These are phyloP conservation scores for Drosophila paranaensis DNA, from an alignment of 2,888 invertebrate genomes.

Conservation along the genomic window DNA sequence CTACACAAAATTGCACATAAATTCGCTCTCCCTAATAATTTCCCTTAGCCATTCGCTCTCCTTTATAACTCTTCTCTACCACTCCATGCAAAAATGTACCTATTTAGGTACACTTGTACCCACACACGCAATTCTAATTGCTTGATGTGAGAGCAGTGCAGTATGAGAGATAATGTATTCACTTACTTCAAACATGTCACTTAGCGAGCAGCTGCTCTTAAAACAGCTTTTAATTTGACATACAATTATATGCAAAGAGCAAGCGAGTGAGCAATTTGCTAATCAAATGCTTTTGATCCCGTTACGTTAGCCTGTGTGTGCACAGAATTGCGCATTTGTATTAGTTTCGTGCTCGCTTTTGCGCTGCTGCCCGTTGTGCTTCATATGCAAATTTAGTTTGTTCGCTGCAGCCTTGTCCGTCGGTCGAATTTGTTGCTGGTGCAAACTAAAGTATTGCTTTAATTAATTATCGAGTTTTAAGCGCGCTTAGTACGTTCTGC, in stretches of 20 bases:
- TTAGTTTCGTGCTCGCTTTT: not conserved
- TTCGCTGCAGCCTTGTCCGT: not conserved
- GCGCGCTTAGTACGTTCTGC: fast-evolving
- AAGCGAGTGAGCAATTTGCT: too few relatives aligned
- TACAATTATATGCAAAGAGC: not conserved
- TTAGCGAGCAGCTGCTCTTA: not conserved
- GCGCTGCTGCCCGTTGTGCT: not conserved
- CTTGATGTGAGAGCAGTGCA: not conserved
- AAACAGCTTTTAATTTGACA: not conserved
- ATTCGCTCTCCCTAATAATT: too few relatives aligned
- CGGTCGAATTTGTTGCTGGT: not conserved
- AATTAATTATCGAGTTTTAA: too few relatives aligned
- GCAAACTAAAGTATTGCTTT: not conserved
- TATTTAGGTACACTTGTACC: not conserved
- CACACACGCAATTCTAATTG: not conserved
- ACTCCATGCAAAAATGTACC: too few relatives aligned
- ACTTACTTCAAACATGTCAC: not conserved
- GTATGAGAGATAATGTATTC: too few relatives aligned
- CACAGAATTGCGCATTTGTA: not conserved
- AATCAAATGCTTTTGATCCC: not conserved
- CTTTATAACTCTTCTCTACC: too few relatives aligned
- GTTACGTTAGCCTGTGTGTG: not conserved
- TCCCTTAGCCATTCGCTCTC: too few relatives aligned
- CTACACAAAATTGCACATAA: too few relatives aligned
- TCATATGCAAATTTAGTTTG: slow-evolving; percentile 3